Base-by-base conservation (phyloP, 2,888 invertebrate genomes). In the Campoletis raptor region DNA sequence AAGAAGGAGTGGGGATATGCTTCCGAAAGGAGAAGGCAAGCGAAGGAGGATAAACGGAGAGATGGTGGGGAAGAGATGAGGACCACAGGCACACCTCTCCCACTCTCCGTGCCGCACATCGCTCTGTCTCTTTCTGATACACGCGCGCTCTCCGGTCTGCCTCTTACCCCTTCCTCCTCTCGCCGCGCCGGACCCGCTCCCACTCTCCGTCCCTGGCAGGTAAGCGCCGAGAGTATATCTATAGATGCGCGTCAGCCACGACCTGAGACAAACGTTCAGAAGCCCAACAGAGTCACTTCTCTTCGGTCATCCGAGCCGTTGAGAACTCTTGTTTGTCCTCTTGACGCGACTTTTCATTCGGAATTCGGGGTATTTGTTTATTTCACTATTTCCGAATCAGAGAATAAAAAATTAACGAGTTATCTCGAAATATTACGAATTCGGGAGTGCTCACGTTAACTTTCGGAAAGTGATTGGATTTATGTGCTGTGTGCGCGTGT, bases 241-340 rank as follows among this genome's bases (percentile, higher is more conserved):
- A 30, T 37, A 45, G 21, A 67, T 52, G 72, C 40, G 82, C 40
- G 18, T 12, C 36, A 76, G 85, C 78, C 36, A 78, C 80, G 67
- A 64, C 89, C 91, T 89, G 89, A 92, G 92, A 92, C 92, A 91
- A 92, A 91, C 91, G 91, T 90, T 92, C 90, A 90, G 92, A 90
- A 87, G 88, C 89, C 84, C 82, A 77, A 83, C 80, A 87, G 89
- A 90, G 91, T 91, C 90, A 92, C 90, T 92, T 90, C 91, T 90
- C 89, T 88, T 88, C 89, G 89, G 91, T 88, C 86, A 89, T 88
- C 89, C 89, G 91, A 81, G 81, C 87, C 82, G 85, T 81, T 48
- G 85, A 87, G 87, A 88, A 66, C 83, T 73, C 52, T 80, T 79
- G 52, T 18, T 54, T 42, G 77, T 72, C 30, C 81, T 83, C 77